Base-by-base conservation (phyloP, 2,113 vertebrate genomes). In the Cyprinodon variegatus region DNA sequence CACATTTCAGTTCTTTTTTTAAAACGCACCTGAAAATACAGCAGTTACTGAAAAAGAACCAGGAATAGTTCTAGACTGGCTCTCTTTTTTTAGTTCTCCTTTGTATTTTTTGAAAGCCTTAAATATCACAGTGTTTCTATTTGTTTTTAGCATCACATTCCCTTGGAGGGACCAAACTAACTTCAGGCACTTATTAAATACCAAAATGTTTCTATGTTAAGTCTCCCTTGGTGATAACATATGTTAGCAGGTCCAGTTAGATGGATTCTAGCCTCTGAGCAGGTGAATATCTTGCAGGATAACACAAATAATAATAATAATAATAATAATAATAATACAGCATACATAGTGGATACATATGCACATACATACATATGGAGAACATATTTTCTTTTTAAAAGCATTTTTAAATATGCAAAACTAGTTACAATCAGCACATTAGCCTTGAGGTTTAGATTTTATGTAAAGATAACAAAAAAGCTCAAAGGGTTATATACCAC, bases 161-260 rank as follows among this genome's bases (percentile, higher is more conserved):
- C 81, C 83, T 84, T 61, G 15, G 73, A 63, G 83, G 29, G 46
- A 14, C 66, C 59, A 72, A 71, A 76, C 78, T 77, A 79, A 85
- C 82, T 87, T 83, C 65, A 72, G 78, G 81, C 85, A 74, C 76
- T 80, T 72, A 80, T 87, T 89, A 80, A 74, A 63, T 77, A 67
- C 76, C 75, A 70, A 39, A 76, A 74, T 83, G 77, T 86, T 83
- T 72, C 60, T 75, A 59, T 65, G 41, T 73, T 40, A 11, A 41
- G 61, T 76, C 59, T 74, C 38, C 39, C 66, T 41, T 48, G 70
- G 61, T 72, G 6, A 60, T 74, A 64, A 37, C 76, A 66, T 53
- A 65, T 6, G 37, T 82, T 39, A 90, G 78, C 80, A 78, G 83
- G 45, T 87, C 79, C 84, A 83, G 0, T 3, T 74, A 80, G 83